These are phyloP conservation scores for Diploscapter pachys DNA, from an alignment of 1,140 invertebrate species.

Conservation along the genomic window DNA sequence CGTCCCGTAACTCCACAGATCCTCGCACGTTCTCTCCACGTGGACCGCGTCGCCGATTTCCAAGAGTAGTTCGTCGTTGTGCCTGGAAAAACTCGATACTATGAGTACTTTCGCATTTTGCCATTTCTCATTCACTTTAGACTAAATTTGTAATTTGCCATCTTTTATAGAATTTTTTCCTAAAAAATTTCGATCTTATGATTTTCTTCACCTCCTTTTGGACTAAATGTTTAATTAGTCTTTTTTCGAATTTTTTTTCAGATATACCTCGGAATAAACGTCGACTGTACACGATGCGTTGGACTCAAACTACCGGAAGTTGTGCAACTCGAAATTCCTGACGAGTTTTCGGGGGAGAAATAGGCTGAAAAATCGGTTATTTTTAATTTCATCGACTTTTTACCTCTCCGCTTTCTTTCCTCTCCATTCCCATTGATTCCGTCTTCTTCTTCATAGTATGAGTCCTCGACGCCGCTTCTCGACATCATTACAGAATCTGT, in stretches of 20 bases:
- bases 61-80: slow-evolving; percentile 88
- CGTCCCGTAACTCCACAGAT: slow-evolving; percentile 95
- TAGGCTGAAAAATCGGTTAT: slow-evolving; percentile 38
- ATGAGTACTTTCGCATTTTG: not conserved
- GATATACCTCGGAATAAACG: slow-evolving; percentile 74
- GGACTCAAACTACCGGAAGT: slow-evolving; percentile 77
- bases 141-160: not conserved
- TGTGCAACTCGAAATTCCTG: slow-evolving; percentile 54
- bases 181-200: not conserved
- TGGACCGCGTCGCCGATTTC: slow-evolving; percentile 96
- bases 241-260: not conserved
- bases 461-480: slow-evolving; percentile 45
- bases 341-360: slow-evolving; percentile 45
- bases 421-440: slow-evolving; percentile 45
- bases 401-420: slow-evolving; percentile 37
- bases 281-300: slow-evolving; percentile 87
- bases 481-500: slow-evolving; percentile 23
- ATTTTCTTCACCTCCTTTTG: not conserved
- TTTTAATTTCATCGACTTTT: slow-evolving; percentile 28
- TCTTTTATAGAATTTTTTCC: slow-evolving; percentile 4
- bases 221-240: not conserved
- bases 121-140: not conserved
- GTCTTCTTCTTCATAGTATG: slow-evolving; percentile 53
- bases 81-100: slow-evolving; percentile 62
- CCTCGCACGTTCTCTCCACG: slow-evolving; percentile 90